Evolutionary conservation across 2,113 vertebrate genomes (phyloP), one percentile per base, ranked within the genome.

Genomic region (Rhinichthys klamathensis): DNA sequence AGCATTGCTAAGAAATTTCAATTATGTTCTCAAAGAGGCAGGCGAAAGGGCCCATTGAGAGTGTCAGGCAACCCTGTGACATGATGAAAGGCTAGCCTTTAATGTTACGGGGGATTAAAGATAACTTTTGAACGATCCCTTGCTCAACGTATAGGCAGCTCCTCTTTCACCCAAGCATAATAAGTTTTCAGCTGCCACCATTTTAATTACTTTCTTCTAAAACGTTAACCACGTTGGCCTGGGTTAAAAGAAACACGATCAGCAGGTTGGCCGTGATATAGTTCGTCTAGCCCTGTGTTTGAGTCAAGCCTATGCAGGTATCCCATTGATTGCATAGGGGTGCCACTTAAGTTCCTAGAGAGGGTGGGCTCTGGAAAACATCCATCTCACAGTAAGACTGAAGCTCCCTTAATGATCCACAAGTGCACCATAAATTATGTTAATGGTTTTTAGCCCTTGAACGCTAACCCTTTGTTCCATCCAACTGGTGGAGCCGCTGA

Each of bases 191-290:
- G 91, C 93, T 94, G 92, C 91, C 93, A 93, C 91, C 84, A 89
- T 91, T 94, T 95, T 95, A 95, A 95, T 95, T 94, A 94, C 92
- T 91, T 95, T 88, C 92, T 92, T 94, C 94, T 94, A 93, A 94
- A 92, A 93, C 92, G 92, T 93, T 91, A 93, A 94, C 91, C 92
- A 92, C 80, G 85, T 89, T 91, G 91, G 86, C 88, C 89, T 87
- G 88, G 91, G 91, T 92, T 89, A 78, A 89, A 91, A 91, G 58
- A 85, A 91, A 85, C 84, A 86, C 2, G 61, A 75, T 21, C 74
- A 46, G 46, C 44, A 67, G 80, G 81, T 89, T 90, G 90, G 91
- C 89, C 90, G 90, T 90, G 89, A 90, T 91, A 91, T 90, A 89
- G 84, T 86, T 86, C 75, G 76, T 90, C 84, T 88, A 76, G 60